Conservation (phyloP, 1,140 invertebrate species). For the Drosophila sulfurigaster region DNA sequence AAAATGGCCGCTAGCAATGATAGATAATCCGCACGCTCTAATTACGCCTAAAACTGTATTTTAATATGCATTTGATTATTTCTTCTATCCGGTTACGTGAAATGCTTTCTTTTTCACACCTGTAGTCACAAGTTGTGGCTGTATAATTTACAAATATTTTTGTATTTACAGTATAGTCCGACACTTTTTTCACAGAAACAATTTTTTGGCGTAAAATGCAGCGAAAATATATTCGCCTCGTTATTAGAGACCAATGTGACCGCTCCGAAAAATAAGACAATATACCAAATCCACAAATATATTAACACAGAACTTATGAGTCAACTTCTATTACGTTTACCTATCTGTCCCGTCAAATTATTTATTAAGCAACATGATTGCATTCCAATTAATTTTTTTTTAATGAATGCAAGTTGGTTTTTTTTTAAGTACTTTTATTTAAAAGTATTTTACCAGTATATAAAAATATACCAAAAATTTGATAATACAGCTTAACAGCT, state of each 20-base stretch:
- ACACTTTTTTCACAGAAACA: conserved; percentile 51
- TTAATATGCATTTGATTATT: conserved; percentile 12
- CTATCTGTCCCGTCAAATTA: too few species aligned
- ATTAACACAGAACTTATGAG: too few species aligned
- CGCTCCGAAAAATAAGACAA: not conserved
- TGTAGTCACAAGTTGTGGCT: conserved; percentile 1
- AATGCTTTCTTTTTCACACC: not conserved
- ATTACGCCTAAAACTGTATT: not conserved
- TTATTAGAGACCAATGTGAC: conserved; percentile 32
- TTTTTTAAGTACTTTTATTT: too few species aligned
- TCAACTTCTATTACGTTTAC: too few species aligned
- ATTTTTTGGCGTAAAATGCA: conserved; percentile 65
- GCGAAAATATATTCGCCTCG: conserved; percentile 60
- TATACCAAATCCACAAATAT: too few species aligned
- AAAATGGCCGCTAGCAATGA: conserved; percentile 71
- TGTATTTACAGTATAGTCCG: conserved; percentile 57
- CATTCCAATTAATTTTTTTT: too few species aligned
- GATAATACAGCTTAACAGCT: too few species aligned
- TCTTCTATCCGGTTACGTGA: not conserved
- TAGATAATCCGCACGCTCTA: conserved; percentile 42
- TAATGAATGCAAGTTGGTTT: too few species aligned
- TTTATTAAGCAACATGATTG: too few species aligned
- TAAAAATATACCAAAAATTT: too few species aligned
- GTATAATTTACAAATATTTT: conserved; percentile 22
- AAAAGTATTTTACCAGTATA: too few species aligned